These are phyloP conservation scores for Octopus sinensis DNA, from an alignment of 1,140 invertebrate genomes.

Conservation along the genomic window DNA sequence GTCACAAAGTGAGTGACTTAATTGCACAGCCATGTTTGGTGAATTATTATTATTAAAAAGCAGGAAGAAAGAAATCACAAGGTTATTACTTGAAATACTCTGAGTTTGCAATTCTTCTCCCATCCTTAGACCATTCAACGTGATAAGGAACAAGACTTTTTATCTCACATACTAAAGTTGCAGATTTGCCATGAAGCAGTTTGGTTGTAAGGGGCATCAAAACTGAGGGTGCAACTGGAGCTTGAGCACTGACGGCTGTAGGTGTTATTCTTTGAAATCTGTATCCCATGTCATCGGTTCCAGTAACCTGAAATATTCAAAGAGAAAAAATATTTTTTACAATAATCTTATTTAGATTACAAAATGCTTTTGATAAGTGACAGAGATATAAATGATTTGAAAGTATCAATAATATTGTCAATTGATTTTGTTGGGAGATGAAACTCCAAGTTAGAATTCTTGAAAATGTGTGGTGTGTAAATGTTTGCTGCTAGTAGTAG, in stretches of 20 bases:
- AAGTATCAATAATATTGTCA: no score
- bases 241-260: slow-evolving; percentile 47
- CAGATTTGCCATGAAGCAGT: slow-evolving; percentile 43
- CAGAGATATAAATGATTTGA: no score
- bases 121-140: slow-evolving; percentile 60
- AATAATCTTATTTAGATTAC: slow-evolving; percentile 3
- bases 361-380: neutral
- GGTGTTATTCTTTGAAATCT: slow-evolving; percentile 47
- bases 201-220: slow-evolving; percentile 49
- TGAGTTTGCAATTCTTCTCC: slow-evolving; percentile 40
- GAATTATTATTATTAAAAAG: no score
- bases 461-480: no score
- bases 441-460: no score
- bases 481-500: no score
- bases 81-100: slow-evolving; percentile 40
- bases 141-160: slow-evolving; percentile 62
- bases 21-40: no score
- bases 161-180: slow-evolving; percentile 59
- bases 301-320: slow-evolving; percentile 44
- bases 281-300: slow-evolving; percentile 48
- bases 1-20: no score
- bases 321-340: neutral
- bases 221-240: slow-evolving; percentile 45
- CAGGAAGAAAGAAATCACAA: neutral
- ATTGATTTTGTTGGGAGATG: no score